Evolutionary conservation across 2,888 invertebrate genomes (phyloP).

Genomic region (Omphaloscelis lunosa): DNA sequence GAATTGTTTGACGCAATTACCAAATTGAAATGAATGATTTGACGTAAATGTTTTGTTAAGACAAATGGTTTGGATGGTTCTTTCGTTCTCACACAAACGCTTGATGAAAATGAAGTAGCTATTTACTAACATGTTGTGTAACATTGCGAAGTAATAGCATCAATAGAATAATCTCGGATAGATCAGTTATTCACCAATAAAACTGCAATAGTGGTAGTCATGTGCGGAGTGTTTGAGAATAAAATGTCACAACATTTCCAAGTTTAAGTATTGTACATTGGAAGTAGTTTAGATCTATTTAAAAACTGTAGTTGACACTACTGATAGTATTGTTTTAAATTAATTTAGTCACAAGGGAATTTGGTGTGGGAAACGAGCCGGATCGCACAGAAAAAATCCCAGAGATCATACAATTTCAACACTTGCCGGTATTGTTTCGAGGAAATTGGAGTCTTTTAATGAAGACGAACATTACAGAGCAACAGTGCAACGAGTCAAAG

Average conservation of each 20-base stretch:
- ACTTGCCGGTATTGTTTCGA: slow-evolving; percentile 80
- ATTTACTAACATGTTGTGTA: slow-evolving; percentile 31
- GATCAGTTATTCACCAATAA: slow-evolving; percentile 25
- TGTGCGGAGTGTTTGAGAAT: slow-evolving; percentile 34
- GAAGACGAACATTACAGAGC: slow-evolving; percentile 59
- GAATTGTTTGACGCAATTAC: slow-evolving; percentile 62
- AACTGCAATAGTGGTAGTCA: slow-evolving; percentile 30
- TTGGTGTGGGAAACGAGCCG: slow-evolving; percentile 80
- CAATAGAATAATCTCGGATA: slow-evolving; percentile 28
- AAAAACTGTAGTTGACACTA: slow-evolving; percentile 69
- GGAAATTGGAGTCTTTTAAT: slow-evolving; percentile 73
- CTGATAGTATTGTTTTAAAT: slow-evolving; percentile 81
- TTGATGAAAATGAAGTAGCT: slow-evolving; percentile 24
- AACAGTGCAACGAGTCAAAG: slow-evolving; percentile 51
- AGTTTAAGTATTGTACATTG: slow-evolving; percentile 47
- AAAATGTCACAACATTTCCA: slow-evolving; percentile 59
- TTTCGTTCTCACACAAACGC: slow-evolving; percentile 41
- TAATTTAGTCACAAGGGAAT: slow-evolving; percentile 85
- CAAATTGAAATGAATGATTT: slow-evolving; percentile 58
- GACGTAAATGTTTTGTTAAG: slow-evolving; percentile 64
- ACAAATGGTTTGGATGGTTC: slow-evolving; percentile 40
- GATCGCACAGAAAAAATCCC: slow-evolving; percentile 84
- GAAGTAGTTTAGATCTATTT: slow-evolving; percentile 57
- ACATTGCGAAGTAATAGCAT: slow-evolving; percentile 20
- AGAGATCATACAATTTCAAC: slow-evolving; percentile 80